Evolutionary conservation across 2,113 vertebrate species (phyloP).

Genomic region (Cyrtonyx montezumae): DNA sequence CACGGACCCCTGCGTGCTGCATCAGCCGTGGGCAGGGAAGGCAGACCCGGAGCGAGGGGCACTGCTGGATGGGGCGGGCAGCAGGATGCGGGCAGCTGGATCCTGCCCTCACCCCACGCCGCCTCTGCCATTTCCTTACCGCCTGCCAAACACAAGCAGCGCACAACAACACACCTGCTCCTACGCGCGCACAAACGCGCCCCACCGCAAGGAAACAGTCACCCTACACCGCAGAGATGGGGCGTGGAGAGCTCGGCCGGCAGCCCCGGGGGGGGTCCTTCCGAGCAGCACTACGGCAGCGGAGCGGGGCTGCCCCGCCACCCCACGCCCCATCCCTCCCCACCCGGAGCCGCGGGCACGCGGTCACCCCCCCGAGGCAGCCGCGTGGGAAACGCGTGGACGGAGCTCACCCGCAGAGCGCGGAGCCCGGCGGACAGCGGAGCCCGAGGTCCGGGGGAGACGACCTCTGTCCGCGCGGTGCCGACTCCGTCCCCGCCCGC

Average conservation of each 20-base stretch:
- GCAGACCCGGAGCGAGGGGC: background rate
- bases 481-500: background rate
- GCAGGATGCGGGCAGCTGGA: background rate
- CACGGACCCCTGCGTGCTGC: too few species aligned
- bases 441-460: background rate
- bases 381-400: fast-evolving
- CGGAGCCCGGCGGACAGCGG: fast-evolving
- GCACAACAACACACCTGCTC: background rate
- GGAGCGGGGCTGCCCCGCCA: background rate
- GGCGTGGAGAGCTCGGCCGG: fast-evolving
- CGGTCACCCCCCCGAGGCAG: background rate
- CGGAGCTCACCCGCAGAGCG: fast-evolving
- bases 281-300: background rate
- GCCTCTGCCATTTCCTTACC: background rate
- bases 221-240: fast-evolving
- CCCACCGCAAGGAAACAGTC: background rate
- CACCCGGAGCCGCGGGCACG: fast-evolving
- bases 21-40: background rate
- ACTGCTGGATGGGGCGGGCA: background rate
- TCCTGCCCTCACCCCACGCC: background rate
- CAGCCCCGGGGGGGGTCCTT: too few species aligned
- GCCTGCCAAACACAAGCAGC: background rate
- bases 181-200: background rate
- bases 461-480: fast-evolving
- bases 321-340: background rate